A percentile compares a stretch with the other conserved stretches of the same genome.
phyloP scores from a whole-genome alignment of 2,797 vertebrate species.

The Dipus sagitta region DNA sequence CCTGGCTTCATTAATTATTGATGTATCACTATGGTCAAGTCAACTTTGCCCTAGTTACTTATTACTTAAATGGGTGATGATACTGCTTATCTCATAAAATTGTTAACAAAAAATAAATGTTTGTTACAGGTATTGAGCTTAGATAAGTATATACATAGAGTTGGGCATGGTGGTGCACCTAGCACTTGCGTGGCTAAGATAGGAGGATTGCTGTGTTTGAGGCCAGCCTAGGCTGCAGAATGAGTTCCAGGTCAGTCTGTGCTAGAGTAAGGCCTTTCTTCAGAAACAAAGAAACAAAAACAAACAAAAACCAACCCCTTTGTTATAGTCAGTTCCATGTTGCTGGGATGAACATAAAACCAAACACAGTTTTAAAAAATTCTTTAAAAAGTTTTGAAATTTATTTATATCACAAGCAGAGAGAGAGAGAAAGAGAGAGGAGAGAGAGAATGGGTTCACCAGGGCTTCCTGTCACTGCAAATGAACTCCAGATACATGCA shows the following conservation, averaged over 20 bases:
- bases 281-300: too few relatives aligned
- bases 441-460: too few relatives aligned
- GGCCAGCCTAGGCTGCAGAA: background rate
- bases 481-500: too few relatives aligned
- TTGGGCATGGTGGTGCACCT: background rate
- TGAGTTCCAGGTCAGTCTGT: background rate
- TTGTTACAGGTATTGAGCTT: background rate
- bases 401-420: too few relatives aligned
- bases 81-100: slow-evolving; percentile 17
- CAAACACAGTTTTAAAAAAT: too few relatives aligned
- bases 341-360: too few relatives aligned
- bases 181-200: background rate
- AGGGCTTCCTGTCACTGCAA: too few relatives aligned
- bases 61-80: slow-evolving; percentile 34
- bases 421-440: too few relatives aligned
- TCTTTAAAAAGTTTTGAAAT: too few relatives aligned
- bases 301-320: too few relatives aligned
- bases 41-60: background rate
- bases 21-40: background rate
- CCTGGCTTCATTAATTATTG: slow-evolving; percentile 27
- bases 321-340: too few relatives aligned
- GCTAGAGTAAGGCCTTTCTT: background rate
- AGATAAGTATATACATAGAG: background rate
- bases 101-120: slow-evolving; percentile 39
- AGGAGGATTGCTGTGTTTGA: background rate